Evolutionary conservation across 2,113 vertebrate species (phyloP).

Genomic region (Sigmodon hispidus): DNA sequence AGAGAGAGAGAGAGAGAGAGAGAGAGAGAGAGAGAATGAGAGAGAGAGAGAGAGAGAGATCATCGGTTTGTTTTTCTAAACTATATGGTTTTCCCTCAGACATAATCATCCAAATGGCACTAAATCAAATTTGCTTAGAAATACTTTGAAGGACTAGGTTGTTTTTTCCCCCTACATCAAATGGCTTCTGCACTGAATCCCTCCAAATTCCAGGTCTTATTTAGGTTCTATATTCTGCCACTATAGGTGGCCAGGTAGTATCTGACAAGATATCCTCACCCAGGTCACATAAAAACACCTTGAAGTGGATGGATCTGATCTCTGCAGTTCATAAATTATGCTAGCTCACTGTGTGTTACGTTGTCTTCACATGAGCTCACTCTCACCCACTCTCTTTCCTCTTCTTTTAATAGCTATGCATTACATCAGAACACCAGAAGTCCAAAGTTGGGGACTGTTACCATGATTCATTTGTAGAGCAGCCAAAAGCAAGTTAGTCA

Average conservation of each 20-base stretch:
- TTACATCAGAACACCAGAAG: conserved; percentile 81
- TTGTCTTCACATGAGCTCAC: conserved; percentile 80
- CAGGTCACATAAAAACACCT: conserved; percentile 59
- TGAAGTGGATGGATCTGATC: conserved; percentile 52
- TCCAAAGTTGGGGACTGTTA: conserved; percentile 77
- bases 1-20: too few species aligned
- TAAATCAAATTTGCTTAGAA: conserved; percentile 51
- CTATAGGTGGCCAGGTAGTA: neutral
- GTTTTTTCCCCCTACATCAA: conserved; percentile 12
- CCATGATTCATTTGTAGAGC: conserved; percentile 81
- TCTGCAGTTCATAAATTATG: conserved; percentile 74
- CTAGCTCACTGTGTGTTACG: conserved; percentile 73
- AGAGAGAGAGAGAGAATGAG: too few species aligned
- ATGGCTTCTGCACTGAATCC: neutral
- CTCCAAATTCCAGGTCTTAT: conserved; percentile 3
- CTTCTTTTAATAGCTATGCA: conserved; percentile 81
- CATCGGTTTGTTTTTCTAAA: conserved; percentile 4
- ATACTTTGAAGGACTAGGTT: conserved; percentile 79
- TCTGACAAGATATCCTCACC: neutral
- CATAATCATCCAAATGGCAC: conserved; percentile 15
- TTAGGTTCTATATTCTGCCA: neutral
- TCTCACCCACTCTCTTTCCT: conserved; percentile 80
- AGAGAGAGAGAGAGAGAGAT: too few species aligned
- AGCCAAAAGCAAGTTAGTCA: conserved; percentile 83
- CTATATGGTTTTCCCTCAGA: neutral